A percentile compares a stretch with the other conserved stretches of the same genome.
Conservation (phyloP, 2,888 invertebrate genomes). For the Lasioglossum zephyrum region DNA sequence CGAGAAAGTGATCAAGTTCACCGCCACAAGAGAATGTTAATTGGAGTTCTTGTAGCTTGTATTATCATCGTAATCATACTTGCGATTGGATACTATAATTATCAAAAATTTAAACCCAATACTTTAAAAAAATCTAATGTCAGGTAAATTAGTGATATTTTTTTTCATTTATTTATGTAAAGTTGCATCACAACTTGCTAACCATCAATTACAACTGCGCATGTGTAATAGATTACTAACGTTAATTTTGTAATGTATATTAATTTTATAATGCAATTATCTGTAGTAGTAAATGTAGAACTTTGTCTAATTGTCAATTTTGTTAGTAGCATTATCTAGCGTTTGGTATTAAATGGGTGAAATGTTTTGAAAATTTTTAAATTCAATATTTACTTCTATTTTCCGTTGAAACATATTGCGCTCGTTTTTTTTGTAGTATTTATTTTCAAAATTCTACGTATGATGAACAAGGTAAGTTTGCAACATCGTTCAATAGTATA, state of each 20-base stretch:
- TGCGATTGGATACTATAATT: slow-evolving; percentile 71
- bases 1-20: not conserved
- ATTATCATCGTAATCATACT: slow-evolving; percentile 54
- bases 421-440: slow-evolving; percentile 72
- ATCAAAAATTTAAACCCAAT: slow-evolving; percentile 67
- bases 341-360: not conserved
- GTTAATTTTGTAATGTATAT: not conserved
- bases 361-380: not conserved
- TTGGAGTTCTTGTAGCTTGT: slow-evolving; percentile 61
- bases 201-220: not conserved
- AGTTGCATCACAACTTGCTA: not conserved
- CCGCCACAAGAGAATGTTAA: slow-evolving; percentile 37
- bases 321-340: not conserved
- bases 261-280: not conserved
- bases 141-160: slow-evolving; percentile 42
- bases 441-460: slow-evolving; percentile 82
- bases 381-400: not conserved
- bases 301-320: not conserved
- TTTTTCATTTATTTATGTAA: not conserved
- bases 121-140: slow-evolving; percentile 21
- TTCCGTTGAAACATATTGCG: not conserved
- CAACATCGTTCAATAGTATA: slow-evolving; percentile 56
- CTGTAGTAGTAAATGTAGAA: not conserved
- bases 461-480: slow-evolving; percentile 63
- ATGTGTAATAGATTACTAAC: not conserved